Percentiles rank a stretch among this genome's conserved stretches.
These are phyloP conservation scores for Babylonia areolata DNA, from an alignment of 1,140 invertebrate species.

Conservation along the genomic window DNA sequence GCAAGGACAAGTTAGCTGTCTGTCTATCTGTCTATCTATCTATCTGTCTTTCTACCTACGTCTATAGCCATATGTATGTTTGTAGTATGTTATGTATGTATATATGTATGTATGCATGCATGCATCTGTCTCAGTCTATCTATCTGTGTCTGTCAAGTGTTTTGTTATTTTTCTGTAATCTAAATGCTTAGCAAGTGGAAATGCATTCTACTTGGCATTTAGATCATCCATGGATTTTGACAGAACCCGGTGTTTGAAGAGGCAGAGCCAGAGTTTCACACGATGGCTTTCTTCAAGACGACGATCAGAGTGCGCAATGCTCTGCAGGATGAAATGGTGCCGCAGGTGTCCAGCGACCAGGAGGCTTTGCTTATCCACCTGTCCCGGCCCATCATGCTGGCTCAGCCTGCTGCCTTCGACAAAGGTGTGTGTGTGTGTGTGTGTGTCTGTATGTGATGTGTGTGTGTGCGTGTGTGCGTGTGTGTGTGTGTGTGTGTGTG, in stretches of 20 bases:
- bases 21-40: too few relatives aligned
- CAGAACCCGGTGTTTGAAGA: conserved; percentile 95
- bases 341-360: conserved; percentile 83
- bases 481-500: neutral
- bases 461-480: neutral
- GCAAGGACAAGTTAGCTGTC: too few relatives aligned
- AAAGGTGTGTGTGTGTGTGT: conserved; percentile 64
- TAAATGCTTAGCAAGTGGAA: too few relatives aligned
- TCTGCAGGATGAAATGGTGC: conserved; percentile 89
- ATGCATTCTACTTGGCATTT: too few relatives aligned
- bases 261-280: conserved; percentile 96
- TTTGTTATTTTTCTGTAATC: too few relatives aligned
- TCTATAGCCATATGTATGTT: too few relatives aligned
- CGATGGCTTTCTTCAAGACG: conserved; percentile 98
- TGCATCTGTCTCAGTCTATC: too few relatives aligned
- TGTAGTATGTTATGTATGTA: too few relatives aligned
- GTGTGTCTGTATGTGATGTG: neutral
- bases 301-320: conserved; percentile 83
- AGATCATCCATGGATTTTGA: neutral
- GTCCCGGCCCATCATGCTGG: conserved; percentile 93
- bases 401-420: conserved; percentile 96
- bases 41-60: too few relatives aligned
- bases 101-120: too few relatives aligned
- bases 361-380: conserved; percentile 95
- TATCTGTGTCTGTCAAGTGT: too few relatives aligned